phyloP scores from a whole-genome alignment of 2,797 vertebrate species.

The Phyllotis vaccarum region DNA sequence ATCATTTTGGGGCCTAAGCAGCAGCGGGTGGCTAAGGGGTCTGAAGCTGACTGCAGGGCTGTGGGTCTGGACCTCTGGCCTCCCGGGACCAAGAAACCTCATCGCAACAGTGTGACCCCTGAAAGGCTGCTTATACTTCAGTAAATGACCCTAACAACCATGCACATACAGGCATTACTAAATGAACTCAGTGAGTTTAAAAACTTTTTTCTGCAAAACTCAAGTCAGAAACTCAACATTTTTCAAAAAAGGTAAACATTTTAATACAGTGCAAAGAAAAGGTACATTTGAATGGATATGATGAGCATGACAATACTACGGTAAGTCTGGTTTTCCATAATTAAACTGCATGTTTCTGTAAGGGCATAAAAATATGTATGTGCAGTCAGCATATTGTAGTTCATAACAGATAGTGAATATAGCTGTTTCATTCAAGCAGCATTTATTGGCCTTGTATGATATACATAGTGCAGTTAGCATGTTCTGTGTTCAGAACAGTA shows the following conservation, averaged over 20 bases:
- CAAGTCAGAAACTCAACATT: background rate
- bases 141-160: background rate
- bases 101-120: no score
- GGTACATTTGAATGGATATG: background rate
- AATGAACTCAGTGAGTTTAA: background rate
- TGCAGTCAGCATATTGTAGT: background rate
- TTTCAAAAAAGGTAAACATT: background rate
- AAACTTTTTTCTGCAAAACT: background rate
- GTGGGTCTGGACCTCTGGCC: no score
- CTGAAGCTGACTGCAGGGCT: no score
- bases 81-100: no score
- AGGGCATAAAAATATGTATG: background rate
- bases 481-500: background rate
- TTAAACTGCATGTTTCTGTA: background rate
- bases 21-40: no score
- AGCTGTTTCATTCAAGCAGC: background rate
- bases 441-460: background rate
- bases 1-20: no score
- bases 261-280: background rate
- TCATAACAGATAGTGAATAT: background rate
- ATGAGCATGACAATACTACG: background rate
- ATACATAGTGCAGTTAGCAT: background rate
- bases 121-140: background rate
- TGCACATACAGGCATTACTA: background rate
- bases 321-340: background rate